phyloP scores from a whole-genome alignment of 2,797 vertebrate species.

The Kryptopterus vitreolus region DNA sequence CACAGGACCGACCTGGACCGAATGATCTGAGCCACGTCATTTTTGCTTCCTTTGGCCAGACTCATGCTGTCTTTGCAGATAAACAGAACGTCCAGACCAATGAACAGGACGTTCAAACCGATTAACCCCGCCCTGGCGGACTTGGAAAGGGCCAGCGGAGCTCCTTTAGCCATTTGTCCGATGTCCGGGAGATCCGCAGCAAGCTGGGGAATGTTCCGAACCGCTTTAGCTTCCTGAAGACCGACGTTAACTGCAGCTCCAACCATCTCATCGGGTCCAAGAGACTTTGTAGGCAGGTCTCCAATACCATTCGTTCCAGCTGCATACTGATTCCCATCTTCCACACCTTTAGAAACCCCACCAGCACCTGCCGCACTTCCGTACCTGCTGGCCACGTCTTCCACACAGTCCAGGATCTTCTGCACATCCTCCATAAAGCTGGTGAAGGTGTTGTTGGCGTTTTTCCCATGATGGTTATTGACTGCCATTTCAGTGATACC shows the following conservation, averaged over 20 bases:
- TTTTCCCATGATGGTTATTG: conserved; percentile 53
- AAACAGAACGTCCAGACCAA: conserved; percentile 68
- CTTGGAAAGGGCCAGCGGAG: conserved; percentile 54
- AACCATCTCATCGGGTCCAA: conserved; percentile 52
- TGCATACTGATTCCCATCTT: conserved; percentile 8
- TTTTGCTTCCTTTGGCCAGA: conserved; percentile 67
- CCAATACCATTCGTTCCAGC: conserved; percentile 49
- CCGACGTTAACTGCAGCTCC: conserved; percentile 39
- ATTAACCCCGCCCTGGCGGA: conserved; percentile 64
- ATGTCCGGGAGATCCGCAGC: conserved; percentile 68
- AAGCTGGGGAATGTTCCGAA: conserved; percentile 55
- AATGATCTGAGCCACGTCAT: conserved; percentile 62
- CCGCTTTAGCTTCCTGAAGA: conserved; percentile 55
- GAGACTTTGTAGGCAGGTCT: conserved; percentile 6
- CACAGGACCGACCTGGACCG: conserved; percentile 67
- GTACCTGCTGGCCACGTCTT: conserved; percentile 41
- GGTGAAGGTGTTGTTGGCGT: conserved; percentile 55
- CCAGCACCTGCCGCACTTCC: not conserved
- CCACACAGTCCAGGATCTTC: conserved; percentile 55
- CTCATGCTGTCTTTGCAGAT: conserved; percentile 71
- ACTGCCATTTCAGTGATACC: conserved; percentile 61
- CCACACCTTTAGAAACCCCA: fast-evolving
- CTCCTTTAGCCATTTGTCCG: conserved; percentile 63
- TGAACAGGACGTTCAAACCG: conserved; percentile 63
- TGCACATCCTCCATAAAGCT: conserved; percentile 67